Conservation (phyloP, 2,888 invertebrate species). For the Pyrrhosoma nymphula region DNA sequence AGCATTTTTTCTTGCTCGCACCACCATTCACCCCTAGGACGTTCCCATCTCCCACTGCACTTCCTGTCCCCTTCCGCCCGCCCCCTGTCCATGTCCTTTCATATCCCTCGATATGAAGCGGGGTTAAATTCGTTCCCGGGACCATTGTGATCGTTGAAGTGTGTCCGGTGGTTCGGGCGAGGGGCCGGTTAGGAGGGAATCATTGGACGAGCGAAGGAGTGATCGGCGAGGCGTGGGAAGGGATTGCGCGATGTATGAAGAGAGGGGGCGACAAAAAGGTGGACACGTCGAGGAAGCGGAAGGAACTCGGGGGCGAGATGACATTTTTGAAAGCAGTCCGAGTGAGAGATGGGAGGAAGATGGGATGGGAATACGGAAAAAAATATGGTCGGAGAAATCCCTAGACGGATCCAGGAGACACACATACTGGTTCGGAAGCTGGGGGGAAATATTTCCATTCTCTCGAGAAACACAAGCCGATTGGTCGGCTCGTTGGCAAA, state of each 20-base stretch:
- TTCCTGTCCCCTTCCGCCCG: not conserved
- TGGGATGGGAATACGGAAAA: not conserved
- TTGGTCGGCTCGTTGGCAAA: too few species aligned
- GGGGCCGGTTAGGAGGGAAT: not conserved
- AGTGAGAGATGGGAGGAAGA: not conserved
- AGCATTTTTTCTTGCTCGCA: not conserved
- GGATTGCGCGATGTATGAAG: not conserved
- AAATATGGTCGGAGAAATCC: not conserved
- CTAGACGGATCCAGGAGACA: not conserved
- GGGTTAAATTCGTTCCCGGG: not conserved
- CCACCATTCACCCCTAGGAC: not conserved
- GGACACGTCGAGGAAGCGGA: not conserved
- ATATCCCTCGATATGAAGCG: slow-evolving; percentile 6
- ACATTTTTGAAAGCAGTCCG: slow-evolving; percentile 3
- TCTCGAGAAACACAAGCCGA: too few species aligned
- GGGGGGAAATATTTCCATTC: too few species aligned
- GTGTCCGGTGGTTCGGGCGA: not conserved
- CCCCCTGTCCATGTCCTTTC: not conserved
- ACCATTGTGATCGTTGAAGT: not conserved
- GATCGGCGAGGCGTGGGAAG: not conserved
- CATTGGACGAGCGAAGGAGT: not conserved
- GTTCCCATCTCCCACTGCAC: not conserved
- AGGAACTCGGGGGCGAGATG: not conserved
- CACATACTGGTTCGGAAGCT: too few species aligned
- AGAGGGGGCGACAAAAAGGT: not conserved